phyloP scores from a whole-genome alignment of 1,140 invertebrate species.

The Coenobita brevimanus region DNA sequence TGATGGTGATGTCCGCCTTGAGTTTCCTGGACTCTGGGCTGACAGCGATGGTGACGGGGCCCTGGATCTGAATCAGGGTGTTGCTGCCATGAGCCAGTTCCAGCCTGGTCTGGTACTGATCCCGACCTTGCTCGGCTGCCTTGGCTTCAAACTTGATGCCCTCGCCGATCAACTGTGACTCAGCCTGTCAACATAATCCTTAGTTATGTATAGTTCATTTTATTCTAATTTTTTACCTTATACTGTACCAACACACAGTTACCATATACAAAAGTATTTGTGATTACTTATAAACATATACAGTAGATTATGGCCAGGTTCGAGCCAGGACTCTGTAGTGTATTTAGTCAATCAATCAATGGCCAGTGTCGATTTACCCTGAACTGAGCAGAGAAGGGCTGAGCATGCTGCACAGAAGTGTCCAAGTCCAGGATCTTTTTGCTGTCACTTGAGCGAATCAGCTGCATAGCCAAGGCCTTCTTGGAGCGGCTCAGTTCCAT shows the following conservation, averaged over 20 bases:
- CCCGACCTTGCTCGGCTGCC: not conserved
- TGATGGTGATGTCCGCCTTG: not conserved
- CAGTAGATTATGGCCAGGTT: too few relatives aligned
- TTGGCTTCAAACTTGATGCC: conserved; percentile 22
- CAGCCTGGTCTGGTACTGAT: not conserved
- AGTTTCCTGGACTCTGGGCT: not conserved
- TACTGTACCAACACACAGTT: too few relatives aligned
- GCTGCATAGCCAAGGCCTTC: not conserved
- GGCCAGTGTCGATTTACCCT: too few relatives aligned
- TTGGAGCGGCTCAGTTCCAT: not conserved
- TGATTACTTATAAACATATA: too few relatives aligned
- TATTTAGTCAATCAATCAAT: too few relatives aligned
- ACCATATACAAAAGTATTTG: too few relatives aligned
- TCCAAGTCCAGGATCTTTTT: too few relatives aligned
- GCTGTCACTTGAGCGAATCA: not conserved
- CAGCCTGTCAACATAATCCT: not conserved
- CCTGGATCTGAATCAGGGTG: not conserved
- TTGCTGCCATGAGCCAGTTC: not conserved
- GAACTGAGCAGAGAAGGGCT: too few relatives aligned
- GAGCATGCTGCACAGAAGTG: too few relatives aligned
- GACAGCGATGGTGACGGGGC: not conserved
- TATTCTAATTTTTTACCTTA: too few relatives aligned
- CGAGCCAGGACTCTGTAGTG: too few relatives aligned
- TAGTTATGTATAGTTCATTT: too few relatives aligned
- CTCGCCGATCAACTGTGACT: not conserved